Conservation (phyloP, 1,140 invertebrate genomes). For the Apis dorsata region DNA sequence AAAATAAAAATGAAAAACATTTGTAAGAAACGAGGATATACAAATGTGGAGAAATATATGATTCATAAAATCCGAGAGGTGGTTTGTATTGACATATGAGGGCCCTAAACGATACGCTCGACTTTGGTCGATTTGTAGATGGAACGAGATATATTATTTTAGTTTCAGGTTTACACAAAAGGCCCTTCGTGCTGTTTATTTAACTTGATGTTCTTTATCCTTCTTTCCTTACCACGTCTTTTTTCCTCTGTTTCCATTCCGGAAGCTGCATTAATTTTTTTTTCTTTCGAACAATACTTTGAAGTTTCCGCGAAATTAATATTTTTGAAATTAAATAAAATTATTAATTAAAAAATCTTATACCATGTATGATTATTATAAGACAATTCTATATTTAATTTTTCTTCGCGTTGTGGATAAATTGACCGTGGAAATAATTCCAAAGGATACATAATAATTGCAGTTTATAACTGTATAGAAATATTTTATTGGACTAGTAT, state of each 20-base stretch:
- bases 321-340: neutral
- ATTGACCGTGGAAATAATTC: neutral
- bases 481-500: slow-evolving; percentile 65
- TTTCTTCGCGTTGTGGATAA: neutral
- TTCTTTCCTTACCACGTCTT: slow-evolving; percentile 63
- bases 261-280: slow-evolving; percentile 49
- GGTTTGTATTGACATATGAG: slow-evolving; percentile 56
- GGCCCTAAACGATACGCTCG: slow-evolving; percentile 33
- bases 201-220: slow-evolving; percentile 68
- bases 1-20: neutral
- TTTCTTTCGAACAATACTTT: neutral
- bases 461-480: slow-evolving; percentile 43
- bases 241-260: slow-evolving; percentile 66
- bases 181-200: slow-evolving; percentile 71
- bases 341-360: neutral
- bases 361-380: neutral
- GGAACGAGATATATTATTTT: slow-evolving; percentile 75
- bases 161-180: slow-evolving; percentile 71
- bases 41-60: slow-evolving; percentile 24
- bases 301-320: slow-evolving; percentile 2
- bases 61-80: slow-evolving; percentile 37
- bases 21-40: neutral
- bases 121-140: slow-evolving; percentile 57
- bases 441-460: neutral
- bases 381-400: neutral